A percentile compares a stretch with the other conserved stretches of the same genome.
Conservation (phyloP, 2,888 invertebrate genomes). For the Latrodectus elegans region DNA sequence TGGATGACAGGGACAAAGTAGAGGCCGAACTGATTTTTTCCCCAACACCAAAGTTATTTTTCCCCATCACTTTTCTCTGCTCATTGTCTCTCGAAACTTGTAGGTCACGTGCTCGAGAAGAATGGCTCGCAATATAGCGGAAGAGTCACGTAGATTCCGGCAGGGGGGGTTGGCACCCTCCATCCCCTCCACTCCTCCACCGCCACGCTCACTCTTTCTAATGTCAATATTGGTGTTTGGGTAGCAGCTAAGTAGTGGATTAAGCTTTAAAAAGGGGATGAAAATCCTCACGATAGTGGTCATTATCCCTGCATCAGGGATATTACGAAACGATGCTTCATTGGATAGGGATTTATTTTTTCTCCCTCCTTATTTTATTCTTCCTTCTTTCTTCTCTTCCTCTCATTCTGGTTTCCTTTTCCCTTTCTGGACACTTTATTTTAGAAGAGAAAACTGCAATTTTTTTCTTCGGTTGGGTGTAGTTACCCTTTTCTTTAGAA, state of each 20-base stretch:
- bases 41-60: neutral
- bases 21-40: neutral
- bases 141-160: slow-evolving; percentile 42
- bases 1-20: too few species aligned
- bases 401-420: too few species aligned
- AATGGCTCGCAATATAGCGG: slow-evolving; percentile 64
- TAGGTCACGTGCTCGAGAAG: slow-evolving; percentile 63
- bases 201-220: slow-evolving; percentile 14
- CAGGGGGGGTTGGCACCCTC: slow-evolving; percentile 17
- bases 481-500: too few species aligned
- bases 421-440: too few species aligned
- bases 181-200: slow-evolving; percentile 1
- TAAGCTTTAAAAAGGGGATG: slow-evolving; percentile 69
- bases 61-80: slow-evolving; percentile 10
- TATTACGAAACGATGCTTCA: slow-evolving; percentile 67
- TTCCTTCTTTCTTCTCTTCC: slow-evolving; percentile 2
- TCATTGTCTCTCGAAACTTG: slow-evolving; percentile 42
- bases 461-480: too few species aligned
- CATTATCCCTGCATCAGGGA: slow-evolving; percentile 69
- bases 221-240: slow-evolving; percentile 70
- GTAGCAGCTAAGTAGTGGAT: slow-evolving; percentile 69
- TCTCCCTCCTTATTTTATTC: slow-evolving; percentile 17
- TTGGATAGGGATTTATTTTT: slow-evolving; percentile 54
- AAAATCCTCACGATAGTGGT: slow-evolving; percentile 54
- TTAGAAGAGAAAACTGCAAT: too few species aligned